Conservation (phyloP, 1,140 invertebrate species). For the Drosophila cardini region DNA sequence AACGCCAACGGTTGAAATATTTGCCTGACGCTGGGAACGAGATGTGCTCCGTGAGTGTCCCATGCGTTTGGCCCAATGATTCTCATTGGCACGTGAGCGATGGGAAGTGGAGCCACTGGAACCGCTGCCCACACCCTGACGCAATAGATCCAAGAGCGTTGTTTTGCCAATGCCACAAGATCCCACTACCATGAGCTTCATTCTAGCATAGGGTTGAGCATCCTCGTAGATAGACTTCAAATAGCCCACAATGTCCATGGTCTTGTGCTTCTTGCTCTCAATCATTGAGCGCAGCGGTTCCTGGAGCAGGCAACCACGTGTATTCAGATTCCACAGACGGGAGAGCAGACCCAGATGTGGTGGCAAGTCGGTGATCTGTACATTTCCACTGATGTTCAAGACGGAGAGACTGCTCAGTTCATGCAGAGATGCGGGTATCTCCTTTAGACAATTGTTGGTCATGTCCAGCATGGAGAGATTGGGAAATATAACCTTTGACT, state of each 20-base stretch:
- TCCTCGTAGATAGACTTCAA: constrained; percentile 95
- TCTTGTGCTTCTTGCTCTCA: constrained; percentile 96
- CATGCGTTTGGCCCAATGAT: constrained; percentile 97
- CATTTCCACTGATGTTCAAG: constrained; percentile 96
- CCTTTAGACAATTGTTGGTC: constrained; percentile 92
- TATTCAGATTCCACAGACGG: constrained; percentile 97
- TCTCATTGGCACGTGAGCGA: constrained; percentile 72
- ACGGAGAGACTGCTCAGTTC: constrained; percentile 95
- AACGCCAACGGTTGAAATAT: constrained; percentile 97
- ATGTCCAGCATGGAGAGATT: constrained; percentile 98
- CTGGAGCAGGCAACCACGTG: constrained; percentile 93
- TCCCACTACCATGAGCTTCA: constrained; percentile 99
- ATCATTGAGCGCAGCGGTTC: constrained; percentile 97
- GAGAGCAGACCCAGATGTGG: constrained; percentile 97
- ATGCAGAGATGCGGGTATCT: constrained; percentile 93
- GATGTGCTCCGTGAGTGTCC: constrained; percentile 89
- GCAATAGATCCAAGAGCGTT: constrained; percentile 93
- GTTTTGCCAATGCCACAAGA: constrained; percentile 97
- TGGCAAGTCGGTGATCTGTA: constrained; percentile 93
- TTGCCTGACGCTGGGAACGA: constrained; percentile 80
- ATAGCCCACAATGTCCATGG: constrained; percentile 98
- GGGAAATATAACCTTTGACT: constrained; percentile 93
- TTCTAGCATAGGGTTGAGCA: constrained; percentile 96
- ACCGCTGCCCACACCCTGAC: constrained; percentile 87
- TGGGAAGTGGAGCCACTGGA: constrained; percentile 56